phyloP scores from a whole-genome alignment of 1,140 invertebrate genomes.

The Trachelipus rathkii region DNA sequence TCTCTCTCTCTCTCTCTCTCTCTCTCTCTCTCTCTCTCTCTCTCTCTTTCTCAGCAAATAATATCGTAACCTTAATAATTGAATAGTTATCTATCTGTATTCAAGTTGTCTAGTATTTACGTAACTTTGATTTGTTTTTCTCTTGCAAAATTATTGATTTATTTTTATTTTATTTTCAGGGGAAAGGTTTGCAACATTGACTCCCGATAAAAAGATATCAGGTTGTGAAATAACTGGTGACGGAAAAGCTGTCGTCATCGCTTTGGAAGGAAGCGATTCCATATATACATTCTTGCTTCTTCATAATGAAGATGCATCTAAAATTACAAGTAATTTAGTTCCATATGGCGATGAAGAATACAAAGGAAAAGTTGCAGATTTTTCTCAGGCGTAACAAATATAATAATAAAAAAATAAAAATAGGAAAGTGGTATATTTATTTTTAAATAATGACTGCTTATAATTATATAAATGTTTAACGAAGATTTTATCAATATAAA shows the following conservation, averaged over 20 bases:
- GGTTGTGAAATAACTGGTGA: constrained; percentile 69
- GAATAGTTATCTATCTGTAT: too few relatives aligned
- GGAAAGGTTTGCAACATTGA: constrained; percentile 70
- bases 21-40: too few relatives aligned
- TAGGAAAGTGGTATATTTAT: too few relatives aligned
- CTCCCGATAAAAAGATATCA: constrained; percentile 66
- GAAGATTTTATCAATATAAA: too few relatives aligned
- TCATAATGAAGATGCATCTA: constrained; percentile 40
- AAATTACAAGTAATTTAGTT: constrained; percentile 43
- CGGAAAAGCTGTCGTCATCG: constrained; percentile 67
- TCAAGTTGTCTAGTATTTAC: too few relatives aligned
- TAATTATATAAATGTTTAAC: too few relatives aligned
- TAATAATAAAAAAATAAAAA: too few relatives aligned
- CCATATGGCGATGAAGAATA: constrained; percentile 50
- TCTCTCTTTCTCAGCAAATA: too few relatives aligned
- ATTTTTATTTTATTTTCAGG: constrained; percentile 55
- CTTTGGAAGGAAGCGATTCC: constrained; percentile 50
- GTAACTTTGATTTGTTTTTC: background rate
- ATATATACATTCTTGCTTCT: constrained; percentile 60
- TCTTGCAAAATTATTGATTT: constrained; percentile 20
- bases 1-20: too few relatives aligned
- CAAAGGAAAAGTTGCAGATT: constrained; percentile 49
- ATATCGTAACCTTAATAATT: too few relatives aligned
- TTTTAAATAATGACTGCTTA: too few relatives aligned
- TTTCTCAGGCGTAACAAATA: constrained; percentile 44